phyloP scores from a whole-genome alignment of 2,113 vertebrate species.

The Bos indicus region DNA sequence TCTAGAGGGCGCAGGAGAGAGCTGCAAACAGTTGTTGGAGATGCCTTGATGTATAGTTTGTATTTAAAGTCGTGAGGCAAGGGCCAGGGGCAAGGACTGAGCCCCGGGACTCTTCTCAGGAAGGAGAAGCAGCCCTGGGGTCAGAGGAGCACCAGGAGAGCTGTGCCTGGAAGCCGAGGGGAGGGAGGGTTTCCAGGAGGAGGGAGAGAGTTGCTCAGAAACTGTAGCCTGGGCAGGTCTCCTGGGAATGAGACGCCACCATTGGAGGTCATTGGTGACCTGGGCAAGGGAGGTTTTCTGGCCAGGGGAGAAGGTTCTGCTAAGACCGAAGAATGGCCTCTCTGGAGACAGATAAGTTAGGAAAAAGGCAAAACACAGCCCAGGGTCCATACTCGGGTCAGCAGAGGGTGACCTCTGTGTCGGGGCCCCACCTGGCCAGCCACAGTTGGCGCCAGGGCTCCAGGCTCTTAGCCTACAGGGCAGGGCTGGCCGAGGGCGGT shows the following conservation, averaged over 20 bases:
- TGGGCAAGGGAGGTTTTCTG: background rate
- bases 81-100: background rate
- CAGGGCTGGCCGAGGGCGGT: rapidly evolving
- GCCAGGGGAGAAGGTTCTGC: background rate
- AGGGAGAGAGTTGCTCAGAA: background rate
- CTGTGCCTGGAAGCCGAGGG: background rate
- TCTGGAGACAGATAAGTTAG: background rate
- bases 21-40: background rate
- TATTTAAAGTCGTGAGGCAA: background rate
- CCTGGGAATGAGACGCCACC: background rate
- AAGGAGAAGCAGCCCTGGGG: background rate
- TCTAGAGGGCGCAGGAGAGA: background rate
- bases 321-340: background rate
- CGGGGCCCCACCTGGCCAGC: background rate
- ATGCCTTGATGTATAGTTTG: background rate
- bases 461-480: background rate
- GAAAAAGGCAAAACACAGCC: background rate
- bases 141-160: background rate
- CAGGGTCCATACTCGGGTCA: background rate
- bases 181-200: background rate
- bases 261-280: background rate
- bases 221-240: background rate
- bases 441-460: too few relatives aligned
- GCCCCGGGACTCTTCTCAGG: background rate
- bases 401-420: background rate